phyloP scores from a whole-genome alignment of 2,888 invertebrate species.

The Melikaiella ostensackeni region DNA sequence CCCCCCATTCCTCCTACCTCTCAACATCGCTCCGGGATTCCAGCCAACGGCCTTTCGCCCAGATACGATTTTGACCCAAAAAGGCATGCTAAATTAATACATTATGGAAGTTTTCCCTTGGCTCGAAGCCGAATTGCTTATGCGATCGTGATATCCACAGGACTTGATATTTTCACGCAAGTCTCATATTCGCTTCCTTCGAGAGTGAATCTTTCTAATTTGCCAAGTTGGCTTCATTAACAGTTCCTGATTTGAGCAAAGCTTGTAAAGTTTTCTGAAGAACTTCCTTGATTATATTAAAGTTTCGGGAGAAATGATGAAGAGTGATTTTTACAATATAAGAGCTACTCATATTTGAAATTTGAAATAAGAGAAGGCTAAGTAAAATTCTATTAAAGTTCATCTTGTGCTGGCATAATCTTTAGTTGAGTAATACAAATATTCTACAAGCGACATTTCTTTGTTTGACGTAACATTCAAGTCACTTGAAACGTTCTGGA shows the following conservation, averaged over 20 bases:
- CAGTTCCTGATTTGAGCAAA: neutral
- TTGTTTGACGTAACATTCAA: too few relatives aligned
- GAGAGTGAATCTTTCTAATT: constrained; percentile 48
- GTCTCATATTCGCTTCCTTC: constrained; percentile 42
- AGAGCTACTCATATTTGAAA: too few relatives aligned
- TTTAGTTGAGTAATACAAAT: too few relatives aligned
- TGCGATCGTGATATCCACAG: constrained; percentile 64
- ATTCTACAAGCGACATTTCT: too few relatives aligned
- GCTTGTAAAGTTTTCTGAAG: neutral
- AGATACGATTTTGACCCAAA: constrained; percentile 73
- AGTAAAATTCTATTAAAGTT: too few relatives aligned
- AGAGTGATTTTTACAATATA: neutral
- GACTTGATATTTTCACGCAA: constrained; percentile 53
- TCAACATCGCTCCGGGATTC: constrained; percentile 56
- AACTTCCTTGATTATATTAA: neutral
- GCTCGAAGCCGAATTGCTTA: constrained; percentile 72
- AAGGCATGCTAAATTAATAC: constrained; percentile 75
- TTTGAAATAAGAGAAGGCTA: too few relatives aligned
- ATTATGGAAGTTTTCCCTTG: constrained; percentile 70
- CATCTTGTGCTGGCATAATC: too few relatives aligned
- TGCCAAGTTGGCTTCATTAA: constrained; percentile 45
- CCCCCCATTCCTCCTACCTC: too few relatives aligned
- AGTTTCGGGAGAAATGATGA: neutral
- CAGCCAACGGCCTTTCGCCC: constrained; percentile 65
- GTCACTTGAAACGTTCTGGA: too few relatives aligned